Base-by-base conservation (phyloP, 2,113 vertebrate species). In the Calidris pugnax region DNA sequence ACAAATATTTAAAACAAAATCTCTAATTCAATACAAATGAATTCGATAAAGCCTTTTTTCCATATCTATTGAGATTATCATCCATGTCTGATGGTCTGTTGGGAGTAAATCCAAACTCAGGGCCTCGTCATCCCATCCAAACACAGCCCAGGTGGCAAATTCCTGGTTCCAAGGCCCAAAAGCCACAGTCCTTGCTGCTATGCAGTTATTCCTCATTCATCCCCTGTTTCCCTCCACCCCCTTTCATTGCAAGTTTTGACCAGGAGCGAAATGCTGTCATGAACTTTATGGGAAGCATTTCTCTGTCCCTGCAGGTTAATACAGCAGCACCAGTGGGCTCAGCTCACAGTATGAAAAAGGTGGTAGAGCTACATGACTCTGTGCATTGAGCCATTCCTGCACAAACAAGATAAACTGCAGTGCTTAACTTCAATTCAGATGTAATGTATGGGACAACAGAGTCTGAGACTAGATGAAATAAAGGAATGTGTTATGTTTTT, bases 401-500 rank as follows among this genome's bases (percentile, higher is more conserved):
- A 95, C 9, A 9, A 92, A 73, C 15, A 53, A 37, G 67, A 74
- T 53, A 68, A 90, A 39, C 41, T 60, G 57, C 72, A 76, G 81
- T 60, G 82, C 91, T 85, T 79, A 63, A 39, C 56, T 90, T 85
- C 87, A 55, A 26, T 69, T 88, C 90, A 75, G 57, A 27, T 88
- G 39, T 60, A 77, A 83, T 50, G 23, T 59, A 50, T 33, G 57
- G 83, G 63, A 64, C 32, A 20, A 55, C 67, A 86, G 63, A 57
- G 74, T 73, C 73, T 66, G 63, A 82, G 66, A 85, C 56, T 72
- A 93, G 63, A 78, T 79, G 90, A 97, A 96, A 94, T 95, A 85
- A 94, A 94, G 77, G 50, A 80, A 80, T n/a, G 71, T 39, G 47
- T 82, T 88, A 86, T 85, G 76, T 3, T 72, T 96, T 96, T 93